Conservation (phyloP, 2,888 invertebrate species). For the Fabriciana adippe region DNA sequence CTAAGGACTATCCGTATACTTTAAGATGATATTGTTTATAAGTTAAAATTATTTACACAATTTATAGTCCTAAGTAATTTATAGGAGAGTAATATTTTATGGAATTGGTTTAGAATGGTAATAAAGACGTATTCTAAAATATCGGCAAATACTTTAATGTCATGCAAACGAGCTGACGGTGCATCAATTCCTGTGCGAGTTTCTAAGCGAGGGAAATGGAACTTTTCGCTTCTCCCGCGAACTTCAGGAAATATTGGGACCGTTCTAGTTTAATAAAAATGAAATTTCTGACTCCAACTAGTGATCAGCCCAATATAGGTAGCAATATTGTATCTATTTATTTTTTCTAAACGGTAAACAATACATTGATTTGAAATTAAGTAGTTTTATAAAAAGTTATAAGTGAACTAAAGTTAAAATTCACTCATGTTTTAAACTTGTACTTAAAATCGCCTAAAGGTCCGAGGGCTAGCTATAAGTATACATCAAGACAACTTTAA, state of each 20-base stretch:
- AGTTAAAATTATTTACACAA: background rate
- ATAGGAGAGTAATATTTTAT: background rate
- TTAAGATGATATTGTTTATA: background rate
- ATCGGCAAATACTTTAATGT: conserved; percentile 43
- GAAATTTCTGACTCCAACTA: conserved; percentile 40
- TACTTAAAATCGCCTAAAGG: conserved; percentile 37
- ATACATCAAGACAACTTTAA: conserved; percentile 61
- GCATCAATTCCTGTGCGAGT: conserved; percentile 45
- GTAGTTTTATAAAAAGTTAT: background rate
- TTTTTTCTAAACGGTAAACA: background rate
- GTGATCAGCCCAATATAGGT: conserved; percentile 15
- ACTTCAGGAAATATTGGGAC: conserved; percentile 46
- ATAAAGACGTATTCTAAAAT: conserved; percentile 30
- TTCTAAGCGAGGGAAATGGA: conserved; percentile 48
- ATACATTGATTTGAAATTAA: background rate
- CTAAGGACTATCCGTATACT: background rate
- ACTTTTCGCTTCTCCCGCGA: conserved; percentile 44
- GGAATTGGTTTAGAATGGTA: conserved; percentile 9
- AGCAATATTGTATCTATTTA: background rate
- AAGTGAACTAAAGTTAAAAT: conserved; percentile 15
- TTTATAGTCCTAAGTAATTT: background rate
- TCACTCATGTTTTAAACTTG: conserved; percentile 26
- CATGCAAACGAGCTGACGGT: conserved; percentile 47
- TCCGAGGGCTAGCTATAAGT: conserved; percentile 40
- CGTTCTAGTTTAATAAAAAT: conserved; percentile 48